phyloP scores from a whole-genome alignment of 1,140 invertebrate species.

The Brachionus calyciflorus region DNA sequence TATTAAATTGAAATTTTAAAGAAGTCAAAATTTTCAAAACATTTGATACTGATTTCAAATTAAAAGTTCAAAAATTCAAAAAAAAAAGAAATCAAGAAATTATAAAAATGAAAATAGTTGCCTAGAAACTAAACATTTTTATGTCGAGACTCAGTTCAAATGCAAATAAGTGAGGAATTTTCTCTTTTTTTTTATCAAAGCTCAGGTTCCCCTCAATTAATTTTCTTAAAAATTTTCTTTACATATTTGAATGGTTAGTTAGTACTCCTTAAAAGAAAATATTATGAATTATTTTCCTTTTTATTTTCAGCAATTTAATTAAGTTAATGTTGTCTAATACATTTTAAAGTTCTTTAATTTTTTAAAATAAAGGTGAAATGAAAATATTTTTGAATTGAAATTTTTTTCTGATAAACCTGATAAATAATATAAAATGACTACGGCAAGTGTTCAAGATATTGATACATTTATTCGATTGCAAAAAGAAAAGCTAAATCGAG shows the following conservation, averaged over 20 bases:
- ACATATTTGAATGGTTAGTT: too few relatives aligned
- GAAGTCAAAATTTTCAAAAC: too few relatives aligned
- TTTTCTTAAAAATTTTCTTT: too few relatives aligned
- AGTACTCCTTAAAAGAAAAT: too few relatives aligned
- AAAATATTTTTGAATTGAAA: background rate
- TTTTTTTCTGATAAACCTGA: background rate
- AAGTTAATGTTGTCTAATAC: too few relatives aligned
- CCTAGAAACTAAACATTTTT: slow-evolving; percentile 28
- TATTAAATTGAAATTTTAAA: too few relatives aligned
- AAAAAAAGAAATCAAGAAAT: background rate
- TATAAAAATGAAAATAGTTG: background rate
- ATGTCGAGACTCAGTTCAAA: background rate
- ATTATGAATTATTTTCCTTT: too few relatives aligned
- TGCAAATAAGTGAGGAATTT: slow-evolving; percentile 32
- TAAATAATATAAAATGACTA: slow-evolving; percentile 13
- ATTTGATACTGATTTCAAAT: background rate
- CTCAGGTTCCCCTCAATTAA: too few relatives aligned
- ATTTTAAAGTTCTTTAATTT: too few relatives aligned
- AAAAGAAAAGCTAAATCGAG: slow-evolving; percentile 43
- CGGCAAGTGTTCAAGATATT: slow-evolving; percentile 43
- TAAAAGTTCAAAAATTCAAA: slow-evolving; percentile 9
- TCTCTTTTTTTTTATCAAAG: too few relatives aligned
- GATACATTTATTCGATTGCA: slow-evolving; percentile 41
- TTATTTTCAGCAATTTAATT: too few relatives aligned
- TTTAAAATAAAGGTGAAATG: too few relatives aligned